Base-by-base conservation (phyloP, 1,140 invertebrate species). In the Zophobas morio region DNA sequence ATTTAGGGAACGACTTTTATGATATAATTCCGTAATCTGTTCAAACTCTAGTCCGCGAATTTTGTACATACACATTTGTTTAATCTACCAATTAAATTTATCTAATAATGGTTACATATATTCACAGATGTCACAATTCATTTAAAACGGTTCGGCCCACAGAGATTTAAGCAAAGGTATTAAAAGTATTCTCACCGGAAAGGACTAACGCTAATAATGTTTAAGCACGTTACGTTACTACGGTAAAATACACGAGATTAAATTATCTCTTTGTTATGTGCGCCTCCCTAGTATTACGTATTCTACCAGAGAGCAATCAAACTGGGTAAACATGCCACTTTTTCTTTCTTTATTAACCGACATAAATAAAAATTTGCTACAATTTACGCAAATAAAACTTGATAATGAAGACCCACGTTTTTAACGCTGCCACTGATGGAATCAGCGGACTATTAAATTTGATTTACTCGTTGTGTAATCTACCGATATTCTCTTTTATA, bases 161-260 rank as follows among this genome's bases (percentile, higher is more conserved):
- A 37, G 60, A 46, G 60, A 66, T 66, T 66, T 66, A 40, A 66
- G 60, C 32, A 20, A 66, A 66, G n/a, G 60, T 66, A 66, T 66
- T 66, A 66, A 66, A 66, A 66, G 60, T 66, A 66, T n/a, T 66
- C 60, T 66, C 60, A 66, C 37, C 2, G 60, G 60, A 66, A 66
- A 33, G 60, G 60, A 66, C 57, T 63, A 20, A 20, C 39, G 60
- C 60, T 66, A 66, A 66, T 66, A 66, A 66, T 66, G 60, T 66
- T 66, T 66, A 66, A 66, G 42, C 42, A 66, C 60, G 60, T 66
- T 66, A 66, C 33, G 2, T 66, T 42, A 2, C 57, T 42, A 66
- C 60, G 42, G 60, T 66, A 66, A 66, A 66, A 66, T 66, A 66
- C 60, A 40, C 60, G 20, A 42, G 60, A 66, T 66, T 66, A 66